These are phyloP conservation scores for Alectura lathami DNA, from an alignment of 2,113 vertebrate species.

Conservation along the genomic window DNA sequence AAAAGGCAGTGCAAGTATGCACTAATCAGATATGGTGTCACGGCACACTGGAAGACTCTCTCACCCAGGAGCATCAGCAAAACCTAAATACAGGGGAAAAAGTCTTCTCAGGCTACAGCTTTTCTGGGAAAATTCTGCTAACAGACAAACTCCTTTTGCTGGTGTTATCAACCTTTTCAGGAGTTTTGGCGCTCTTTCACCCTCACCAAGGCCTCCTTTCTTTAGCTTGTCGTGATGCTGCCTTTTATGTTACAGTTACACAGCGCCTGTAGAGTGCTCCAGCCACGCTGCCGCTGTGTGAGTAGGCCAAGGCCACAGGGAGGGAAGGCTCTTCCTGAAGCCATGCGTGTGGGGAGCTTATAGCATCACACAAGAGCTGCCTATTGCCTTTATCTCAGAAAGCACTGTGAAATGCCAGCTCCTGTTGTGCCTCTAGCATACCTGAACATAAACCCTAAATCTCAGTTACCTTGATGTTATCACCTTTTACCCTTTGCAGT, in stretches of 20 bases:
- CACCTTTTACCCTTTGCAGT: neutral
- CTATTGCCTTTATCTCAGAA: neutral
- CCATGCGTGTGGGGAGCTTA: fast-evolving
- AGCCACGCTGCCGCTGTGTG: neutral
- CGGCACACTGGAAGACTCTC: neutral
- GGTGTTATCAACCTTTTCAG: neutral
- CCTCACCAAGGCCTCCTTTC: neutral
- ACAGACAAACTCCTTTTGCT: neutral
- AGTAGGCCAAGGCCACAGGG: neutral
- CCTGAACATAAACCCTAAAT: neutral
- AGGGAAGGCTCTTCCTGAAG: neutral
- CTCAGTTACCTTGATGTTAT: neutral
- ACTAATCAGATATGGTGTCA: neutral
- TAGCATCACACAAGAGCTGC: neutral
- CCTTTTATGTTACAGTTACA: neutral
- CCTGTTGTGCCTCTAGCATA: neutral
- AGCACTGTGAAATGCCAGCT: neutral
- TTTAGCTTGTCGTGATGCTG: neutral
- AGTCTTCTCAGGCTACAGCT: neutral
- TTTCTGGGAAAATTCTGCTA: neutral
- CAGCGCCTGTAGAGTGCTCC: fast-evolving
- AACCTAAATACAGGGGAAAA: neutral
- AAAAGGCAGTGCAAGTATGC: no score
- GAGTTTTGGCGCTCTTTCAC: neutral
- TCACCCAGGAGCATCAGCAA: neutral